phyloP scores from a whole-genome alignment of 2,113 vertebrate genomes.

The Triplophysa dalaica region DNA sequence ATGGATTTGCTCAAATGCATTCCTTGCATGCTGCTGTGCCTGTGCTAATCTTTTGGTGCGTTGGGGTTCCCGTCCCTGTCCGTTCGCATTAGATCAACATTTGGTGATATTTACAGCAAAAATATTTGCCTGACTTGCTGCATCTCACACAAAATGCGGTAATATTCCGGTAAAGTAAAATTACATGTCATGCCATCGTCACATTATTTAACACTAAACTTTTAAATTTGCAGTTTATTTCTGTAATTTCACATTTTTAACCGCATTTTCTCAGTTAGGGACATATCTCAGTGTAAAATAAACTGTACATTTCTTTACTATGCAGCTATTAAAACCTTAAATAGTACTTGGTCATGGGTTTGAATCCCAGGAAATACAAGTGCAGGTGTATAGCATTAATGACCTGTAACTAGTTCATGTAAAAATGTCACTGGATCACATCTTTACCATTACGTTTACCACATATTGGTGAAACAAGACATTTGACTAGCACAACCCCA shows the following conservation, averaged over 20 bases:
- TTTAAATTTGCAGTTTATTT: too few species aligned
- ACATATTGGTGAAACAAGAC: not conserved
- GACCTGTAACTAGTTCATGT: not conserved
- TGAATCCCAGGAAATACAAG: not conserved
- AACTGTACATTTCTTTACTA: too few species aligned
- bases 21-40: conserved; percentile 13
- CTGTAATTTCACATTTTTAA: too few species aligned
- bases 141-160: not conserved
- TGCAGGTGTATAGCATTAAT: not conserved
- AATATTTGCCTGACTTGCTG: conserved; percentile 1
- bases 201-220: too few species aligned
- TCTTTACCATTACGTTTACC: not conserved
- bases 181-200: too few species aligned
- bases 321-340: too few species aligned
- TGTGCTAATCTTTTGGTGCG: conserved; percentile 8
- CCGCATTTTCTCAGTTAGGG: too few species aligned
- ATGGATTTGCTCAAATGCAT: conserved; percentile 43
- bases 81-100: not conserved
- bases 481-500: not conserved
- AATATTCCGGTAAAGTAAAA: too few species aligned
- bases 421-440: not conserved
- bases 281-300: too few species aligned
- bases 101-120: not conserved
- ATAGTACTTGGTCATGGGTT: not conserved
- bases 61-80: conserved; percentile 22